Evolutionary conservation across 2,113 vertebrate species (phyloP).

Genomic region (Spilogale gracilis): DNA sequence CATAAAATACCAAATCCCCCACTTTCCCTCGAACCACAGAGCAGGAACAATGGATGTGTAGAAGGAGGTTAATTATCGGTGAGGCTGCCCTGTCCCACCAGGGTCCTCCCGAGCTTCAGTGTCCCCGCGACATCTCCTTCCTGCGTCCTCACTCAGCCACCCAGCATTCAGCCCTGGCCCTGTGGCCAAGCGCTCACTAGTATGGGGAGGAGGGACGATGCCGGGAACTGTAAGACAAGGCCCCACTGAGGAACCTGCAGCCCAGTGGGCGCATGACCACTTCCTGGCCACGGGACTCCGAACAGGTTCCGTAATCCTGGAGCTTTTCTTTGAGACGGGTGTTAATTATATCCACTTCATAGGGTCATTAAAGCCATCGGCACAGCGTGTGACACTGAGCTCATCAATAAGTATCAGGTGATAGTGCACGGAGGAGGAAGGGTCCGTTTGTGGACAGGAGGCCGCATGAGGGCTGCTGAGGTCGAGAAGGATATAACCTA

Average conservation of each 20-base stretch:
- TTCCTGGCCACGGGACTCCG: background rate
- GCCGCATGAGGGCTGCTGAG: background rate
- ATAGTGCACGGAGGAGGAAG: background rate
- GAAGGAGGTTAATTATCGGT: too few species aligned
- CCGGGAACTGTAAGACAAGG: background rate
- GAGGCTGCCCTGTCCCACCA: background rate
- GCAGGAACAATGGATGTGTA: background rate
- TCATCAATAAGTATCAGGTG: background rate
- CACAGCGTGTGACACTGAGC: background rate
- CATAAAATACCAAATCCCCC: background rate
- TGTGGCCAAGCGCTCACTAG: background rate
- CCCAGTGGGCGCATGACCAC: too few species aligned
- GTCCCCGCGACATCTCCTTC: background rate
- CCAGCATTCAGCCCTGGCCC: background rate
- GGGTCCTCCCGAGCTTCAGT: background rate
- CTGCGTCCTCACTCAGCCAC: background rate
- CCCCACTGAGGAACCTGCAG: background rate
- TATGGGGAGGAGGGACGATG: accelerated
- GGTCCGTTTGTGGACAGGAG: background rate
- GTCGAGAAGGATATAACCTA: background rate
- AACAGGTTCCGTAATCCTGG: background rate
- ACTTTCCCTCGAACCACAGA: background rate
- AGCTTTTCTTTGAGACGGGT: background rate
- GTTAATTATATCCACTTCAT: background rate
- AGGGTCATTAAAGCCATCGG: background rate